Base-by-base conservation (phyloP, 2,113 vertebrate species). In the Sander lucioperca region DNA sequence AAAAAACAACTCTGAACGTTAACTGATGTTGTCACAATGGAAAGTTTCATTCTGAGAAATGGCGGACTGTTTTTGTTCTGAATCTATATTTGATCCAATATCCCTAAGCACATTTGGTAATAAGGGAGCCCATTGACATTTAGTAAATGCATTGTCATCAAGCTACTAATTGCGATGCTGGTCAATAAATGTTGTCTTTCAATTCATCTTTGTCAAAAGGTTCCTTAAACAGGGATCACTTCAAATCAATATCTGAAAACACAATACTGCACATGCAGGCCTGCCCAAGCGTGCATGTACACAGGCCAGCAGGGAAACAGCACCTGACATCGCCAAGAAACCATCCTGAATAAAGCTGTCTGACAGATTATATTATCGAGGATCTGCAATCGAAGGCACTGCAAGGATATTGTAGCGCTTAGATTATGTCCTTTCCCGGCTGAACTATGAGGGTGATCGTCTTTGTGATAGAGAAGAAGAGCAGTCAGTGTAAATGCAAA, bases 121-220 rank as follows among this genome's bases (percentile, higher is more conserved):
- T 75, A 70, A 74, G 78, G 62, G 18, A 74, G 39, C 36, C 33
- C 50, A 64, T 4, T 78, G 89, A 77, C 78, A 79, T 88, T 72
- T 70, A 47, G 71, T 76, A 62, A 90, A 53, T 27, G 57, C 79
- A 81, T 4, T 39, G 72, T 88, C 86, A 91, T 80, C 77, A 71
- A 77, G 71, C 27, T 45, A 66, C 69, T 87, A 89, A 86, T 92
- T 92, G 80, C 66, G 9, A 66, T 76, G 27, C 45, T 33, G 48
- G 68, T 89, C 84, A 79, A 86, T 88, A 83, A 30, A 86, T 45
- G 80, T 85, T 53, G 84, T 90, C 87, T 92, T 92, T 89, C 83
- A 77, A 62, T 83, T 83, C 23, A 33, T 90, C 82, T 88, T 72
- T 65, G 75, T 87, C 57, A n/a, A 83, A 83, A 57, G 2, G 59